A percentile compares a stretch with the other conserved stretches of the same genome.
Evolutionary conservation across 2,113 vertebrate species (phyloP).

Genomic region (Odontophorus gujanensis): DNA sequence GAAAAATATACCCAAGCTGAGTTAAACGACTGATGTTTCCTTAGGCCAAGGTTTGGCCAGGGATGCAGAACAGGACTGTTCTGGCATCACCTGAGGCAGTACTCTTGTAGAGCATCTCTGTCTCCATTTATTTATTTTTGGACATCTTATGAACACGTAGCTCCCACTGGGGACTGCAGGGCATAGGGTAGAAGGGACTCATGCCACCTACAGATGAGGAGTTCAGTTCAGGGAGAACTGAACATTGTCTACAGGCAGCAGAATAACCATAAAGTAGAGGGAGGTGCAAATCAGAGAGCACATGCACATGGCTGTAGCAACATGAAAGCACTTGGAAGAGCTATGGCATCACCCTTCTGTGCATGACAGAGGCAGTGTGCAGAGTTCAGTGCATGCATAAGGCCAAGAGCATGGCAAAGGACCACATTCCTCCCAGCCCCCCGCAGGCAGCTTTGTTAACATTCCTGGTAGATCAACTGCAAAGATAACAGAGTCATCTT

Average conservation of each 20-base stretch:
- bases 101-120: not conserved
- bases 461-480: not conserved
- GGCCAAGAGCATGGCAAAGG: not conserved
- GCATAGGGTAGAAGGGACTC: not conserved
- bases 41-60: not conserved
- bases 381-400: rapidly evolving
- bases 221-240: too few relatives aligned
- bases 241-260: not conserved
- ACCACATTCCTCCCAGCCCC: not conserved
- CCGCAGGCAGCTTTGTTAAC: not conserved
- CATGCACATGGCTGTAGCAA: rapidly evolving
- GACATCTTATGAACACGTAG: not conserved
- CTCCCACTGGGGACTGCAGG: not conserved
- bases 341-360: not conserved
- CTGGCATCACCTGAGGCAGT: not conserved
- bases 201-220: too few relatives aligned
- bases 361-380: not conserved
- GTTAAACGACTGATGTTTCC: not conserved
- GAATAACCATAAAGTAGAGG: rapidly evolving
- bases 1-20: not conserved
- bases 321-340: not conserved
- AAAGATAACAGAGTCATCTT: not conserved
- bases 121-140: not conserved
- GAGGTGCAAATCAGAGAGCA: not conserved
- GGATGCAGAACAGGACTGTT: not conserved